Evolutionary conservation across 1,140 invertebrate species (phyloP), one percentile per base, ranked within the genome.

Genomic region (Cherax destructor): DNA sequence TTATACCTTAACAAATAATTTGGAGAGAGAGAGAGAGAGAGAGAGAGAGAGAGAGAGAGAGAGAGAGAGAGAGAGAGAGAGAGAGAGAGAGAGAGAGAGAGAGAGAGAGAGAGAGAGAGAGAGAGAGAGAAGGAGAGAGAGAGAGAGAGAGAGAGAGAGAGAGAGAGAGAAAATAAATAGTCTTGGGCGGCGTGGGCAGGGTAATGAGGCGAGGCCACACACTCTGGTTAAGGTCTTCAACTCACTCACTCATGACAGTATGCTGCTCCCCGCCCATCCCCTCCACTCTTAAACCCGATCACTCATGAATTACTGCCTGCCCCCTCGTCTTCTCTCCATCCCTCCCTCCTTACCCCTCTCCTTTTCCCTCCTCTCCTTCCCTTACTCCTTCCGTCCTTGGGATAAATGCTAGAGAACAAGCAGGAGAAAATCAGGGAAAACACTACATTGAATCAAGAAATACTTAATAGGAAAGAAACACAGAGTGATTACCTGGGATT

Each of bases 221-320:
- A 81, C 56, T 11, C 79, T 56, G 52, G 52, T 56, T 7, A 13
- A 56, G 52, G 11, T 13, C 11, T 24, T 81, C n/a, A 81, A 81
- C 24, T 81, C 79, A 81, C 56, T 81, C 49, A 81, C 21, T 81
- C 79, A 81, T 81, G 79, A 81, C 79, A 21, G 50, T 52, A 56
- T 16, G 24, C 79, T 56, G 50, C 24, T 18, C 79, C 21, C 79
- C 56, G 50, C 56, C 50, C 79, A 18, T n/a, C 30, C 50, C 50
- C 49, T 50, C 4, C 24, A 21, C 79, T 81, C 79, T 81, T 81
- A 81, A 81, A 81, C 50, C 50, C 79, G 56, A 81, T 81, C 79
- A 81, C 56, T 56, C 79, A 81, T 81, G 79, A 81, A 81, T 81
- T 81, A 81, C 79, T 16, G 13, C 79, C 79, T 56, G 4, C 24